Evolutionary conservation across 2,888 invertebrate genomes (phyloP).

Genomic region (Amphiduros pacificus): DNA sequence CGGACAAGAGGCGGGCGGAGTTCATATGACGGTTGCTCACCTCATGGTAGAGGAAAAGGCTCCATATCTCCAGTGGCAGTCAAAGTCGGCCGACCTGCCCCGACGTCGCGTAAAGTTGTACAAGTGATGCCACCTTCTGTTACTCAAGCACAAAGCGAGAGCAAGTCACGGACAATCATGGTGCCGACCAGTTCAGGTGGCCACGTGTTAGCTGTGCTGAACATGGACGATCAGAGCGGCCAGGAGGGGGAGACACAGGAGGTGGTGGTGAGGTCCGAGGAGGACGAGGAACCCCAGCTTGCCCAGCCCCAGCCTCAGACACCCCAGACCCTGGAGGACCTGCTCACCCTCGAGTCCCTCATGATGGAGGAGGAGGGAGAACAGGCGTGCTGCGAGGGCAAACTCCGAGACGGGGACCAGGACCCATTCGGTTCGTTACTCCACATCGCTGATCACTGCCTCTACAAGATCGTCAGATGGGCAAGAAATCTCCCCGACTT

Average conservation of each 20-base stretch:
- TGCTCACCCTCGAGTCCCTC: constrained; percentile 52
- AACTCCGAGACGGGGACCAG: constrained; percentile 33
- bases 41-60: constrained; percentile 5
- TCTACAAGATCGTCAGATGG: constrained; percentile 98
- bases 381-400: constrained; percentile 37
- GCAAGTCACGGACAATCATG: constrained; percentile 9
- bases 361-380: constrained; percentile 50
- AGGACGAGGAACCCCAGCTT: not conserved
- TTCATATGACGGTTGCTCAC: constrained; percentile 68
- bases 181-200: not conserved
- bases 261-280: not conserved
- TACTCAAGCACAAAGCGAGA: no score
- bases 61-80: no score
- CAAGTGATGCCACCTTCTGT: no score
- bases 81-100: no score
- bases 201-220: constrained; percentile 3
- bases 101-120: no score
- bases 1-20: constrained; percentile 92
- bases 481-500: constrained; percentile 95
- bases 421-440: constrained; percentile 44
- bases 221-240: not conserved
- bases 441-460: constrained; percentile 79
- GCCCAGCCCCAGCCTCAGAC: constrained; percentile 23
- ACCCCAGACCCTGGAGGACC: constrained; percentile 50
- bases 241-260: not conserved